Conservation (phyloP, 2,113 vertebrate genomes). For the Epinephelus lanceolatus region DNA sequence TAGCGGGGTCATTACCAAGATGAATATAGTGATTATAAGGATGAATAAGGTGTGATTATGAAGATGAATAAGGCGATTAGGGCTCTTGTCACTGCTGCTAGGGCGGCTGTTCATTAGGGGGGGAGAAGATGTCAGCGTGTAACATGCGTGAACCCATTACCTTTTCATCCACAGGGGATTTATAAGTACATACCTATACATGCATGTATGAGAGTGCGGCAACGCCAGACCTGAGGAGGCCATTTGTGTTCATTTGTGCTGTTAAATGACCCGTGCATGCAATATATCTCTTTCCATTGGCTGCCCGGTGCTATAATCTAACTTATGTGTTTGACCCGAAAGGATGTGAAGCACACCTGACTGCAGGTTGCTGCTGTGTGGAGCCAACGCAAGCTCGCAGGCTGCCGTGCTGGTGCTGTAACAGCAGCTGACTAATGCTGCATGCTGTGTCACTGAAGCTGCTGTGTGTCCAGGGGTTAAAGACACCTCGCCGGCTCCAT, state of each 20-base stretch:
- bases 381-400: neutral
- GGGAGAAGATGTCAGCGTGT: conserved; percentile 35
- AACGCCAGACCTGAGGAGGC: neutral
- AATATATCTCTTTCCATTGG: conserved; percentile 41
- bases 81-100: conserved; percentile 64
- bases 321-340: conserved; percentile 50
- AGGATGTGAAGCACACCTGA: conserved; percentile 30
- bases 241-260: conserved; percentile 54
- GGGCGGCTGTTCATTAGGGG: conserved; percentile 59
- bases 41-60: conserved; percentile 81
- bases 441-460: conserved; percentile 55
- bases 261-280: conserved; percentile 52
- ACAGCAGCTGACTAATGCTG: conserved; percentile 53
- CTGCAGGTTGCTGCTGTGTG: conserved; percentile 10
- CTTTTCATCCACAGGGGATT: conserved; percentile 50
- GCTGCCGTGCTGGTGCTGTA: conserved; percentile 8
- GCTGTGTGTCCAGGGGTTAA: conserved; percentile 59
- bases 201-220: conserved; percentile 6
- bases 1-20: conserved; percentile 75
- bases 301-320: neutral
- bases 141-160: conserved; percentile 65
- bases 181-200: conserved; percentile 34
- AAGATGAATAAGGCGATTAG: conserved; percentile 81
- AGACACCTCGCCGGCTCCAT: conserved; percentile 59
- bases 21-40: conserved; percentile 78